Base-by-base conservation (phyloP, 1,140 invertebrate genomes). In the Camponotus floridanus region DNA sequence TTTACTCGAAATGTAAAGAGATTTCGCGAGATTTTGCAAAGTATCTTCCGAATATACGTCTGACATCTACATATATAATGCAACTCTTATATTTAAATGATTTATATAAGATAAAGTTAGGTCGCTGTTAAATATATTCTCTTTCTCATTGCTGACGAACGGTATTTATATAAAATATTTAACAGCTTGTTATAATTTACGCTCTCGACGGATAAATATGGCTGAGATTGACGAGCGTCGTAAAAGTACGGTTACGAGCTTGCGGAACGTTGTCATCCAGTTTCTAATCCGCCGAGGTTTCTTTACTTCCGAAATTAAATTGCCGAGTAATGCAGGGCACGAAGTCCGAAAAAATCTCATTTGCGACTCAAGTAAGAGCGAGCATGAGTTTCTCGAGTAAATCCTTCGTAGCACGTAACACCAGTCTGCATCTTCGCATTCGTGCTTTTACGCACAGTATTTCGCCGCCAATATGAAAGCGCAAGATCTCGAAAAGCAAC, bases 271-370 rank as follows among this genome's bases (percentile, higher is more conserved):
- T 42, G 55, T 71, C 36, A 45, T 39, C 39, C 39, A 33, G 79
- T 73, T 61, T 74, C 55, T 73, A 83, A 83, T 83, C 68, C 68
- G 33, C 42, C 36, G 68, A 61, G 79, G 36, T 67, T 81, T 59
- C 68, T 73, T 73, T 61, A 81, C 79, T 73, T 81, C 13, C 13
- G 68, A 73, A 83, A 83, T 83, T 61, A 83, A 83, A 83, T 83
- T 70, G 79, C 68, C 31, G 79, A 45, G 51, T 61, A 61, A 83
- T 61, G 68, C 36, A 42, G 67, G 33, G 64, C 76, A 70, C 64
- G 64, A 26, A 81, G 67, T 73, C 48, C 67, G 67, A 73, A 73
- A 81, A 61, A 81, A 81, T 73, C 67, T 81, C 67, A 81, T 81
- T 81, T 81, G 67, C 51, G 36, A 73, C 79, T 61, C 68, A 15